Conservation (phyloP, 2,113 vertebrate species). For the Cyprinodon tularosa region DNA sequence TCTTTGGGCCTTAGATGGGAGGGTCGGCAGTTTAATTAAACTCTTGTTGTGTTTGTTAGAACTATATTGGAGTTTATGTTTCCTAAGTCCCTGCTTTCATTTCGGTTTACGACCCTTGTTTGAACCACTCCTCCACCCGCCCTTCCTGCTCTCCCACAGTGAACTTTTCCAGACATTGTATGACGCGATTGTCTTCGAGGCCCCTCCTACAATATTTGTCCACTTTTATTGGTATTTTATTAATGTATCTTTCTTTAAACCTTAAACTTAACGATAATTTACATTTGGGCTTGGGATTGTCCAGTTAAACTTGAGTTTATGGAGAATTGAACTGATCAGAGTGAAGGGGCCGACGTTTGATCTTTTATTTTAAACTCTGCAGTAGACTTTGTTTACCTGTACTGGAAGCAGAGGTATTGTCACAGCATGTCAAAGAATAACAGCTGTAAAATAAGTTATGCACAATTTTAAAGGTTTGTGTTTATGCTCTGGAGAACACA, state of each 20-base stretch:
- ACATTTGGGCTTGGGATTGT: constrained; percentile 4
- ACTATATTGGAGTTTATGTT: constrained; percentile 70
- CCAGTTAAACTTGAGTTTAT: not conserved
- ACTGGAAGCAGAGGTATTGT: too few relatives aligned
- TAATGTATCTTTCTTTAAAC: constrained; percentile 8
- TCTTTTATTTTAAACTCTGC: not conserved
- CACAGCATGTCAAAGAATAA: too few relatives aligned
- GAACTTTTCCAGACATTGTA: constrained; percentile 68
- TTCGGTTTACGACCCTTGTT: constrained; percentile 74
- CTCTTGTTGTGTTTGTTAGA: constrained; percentile 66
- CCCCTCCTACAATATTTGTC: constrained; percentile 10
- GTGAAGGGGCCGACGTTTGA: not conserved
- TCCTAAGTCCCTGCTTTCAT: constrained; percentile 71
- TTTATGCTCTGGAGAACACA: too few relatives aligned
- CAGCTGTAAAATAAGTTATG: too few relatives aligned
- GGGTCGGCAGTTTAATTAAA: constrained; percentile 67
- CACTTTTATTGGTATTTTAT: constrained; percentile 5
- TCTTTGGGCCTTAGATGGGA: constrained; percentile 11
- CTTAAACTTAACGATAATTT: not conserved
- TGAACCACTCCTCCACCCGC: constrained; percentile 45
- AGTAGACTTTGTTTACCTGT: too few relatives aligned
- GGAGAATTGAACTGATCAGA: not conserved
- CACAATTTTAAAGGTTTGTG: too few relatives aligned
- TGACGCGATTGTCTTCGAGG: constrained; percentile 32
- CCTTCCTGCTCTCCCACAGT: constrained; percentile 48